These are phyloP conservation scores for Chromis chromis DNA, from an alignment of 2,797 vertebrate species.

Conservation along the genomic window DNA sequence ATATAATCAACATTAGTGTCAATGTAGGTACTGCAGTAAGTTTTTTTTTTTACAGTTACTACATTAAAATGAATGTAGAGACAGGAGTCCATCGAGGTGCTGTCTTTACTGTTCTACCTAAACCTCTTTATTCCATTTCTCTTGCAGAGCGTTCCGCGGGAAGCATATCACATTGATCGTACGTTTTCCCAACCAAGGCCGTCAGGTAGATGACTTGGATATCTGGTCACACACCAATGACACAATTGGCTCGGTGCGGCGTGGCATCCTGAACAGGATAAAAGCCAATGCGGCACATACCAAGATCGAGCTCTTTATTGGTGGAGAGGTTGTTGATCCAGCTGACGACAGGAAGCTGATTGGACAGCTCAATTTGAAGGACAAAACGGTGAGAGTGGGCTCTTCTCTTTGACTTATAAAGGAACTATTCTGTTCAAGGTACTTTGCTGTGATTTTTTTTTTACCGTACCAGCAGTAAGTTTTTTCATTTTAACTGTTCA, in stretches of 20 bases:
- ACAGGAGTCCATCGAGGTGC: not conserved
- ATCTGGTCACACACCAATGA: slow-evolving; percentile 99
- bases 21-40: not conserved
- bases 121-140: slow-evolving; percentile 15
- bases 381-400: slow-evolving; percentile 92
- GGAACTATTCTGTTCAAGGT: not conserved
- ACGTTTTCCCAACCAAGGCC: slow-evolving; percentile 98
- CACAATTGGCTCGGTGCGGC: slow-evolving; percentile 96
- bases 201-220: slow-evolving; percentile 97
- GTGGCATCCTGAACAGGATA: slow-evolving; percentile 96
- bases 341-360: slow-evolving; percentile 98
- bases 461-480: not conserved
- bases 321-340: slow-evolving; percentile 96
- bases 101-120: not conserved
- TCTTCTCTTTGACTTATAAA: not conserved
- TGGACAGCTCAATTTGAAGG: slow-evolving; percentile 97
- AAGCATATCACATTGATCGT: slow-evolving; percentile 98
- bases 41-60: not conserved
- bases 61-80: not conserved
- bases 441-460: not conserved
- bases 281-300: slow-evolving; percentile 98
- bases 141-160: slow-evolving; percentile 95
- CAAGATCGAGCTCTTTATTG: slow-evolving; percentile 98
- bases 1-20: not conserved
- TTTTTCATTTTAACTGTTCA: not conserved